Evolutionary conservation across 2,888 invertebrate genomes (phyloP), one percentile per base, ranked within the genome.

Genomic region (Tubulanus polymorphus): DNA sequence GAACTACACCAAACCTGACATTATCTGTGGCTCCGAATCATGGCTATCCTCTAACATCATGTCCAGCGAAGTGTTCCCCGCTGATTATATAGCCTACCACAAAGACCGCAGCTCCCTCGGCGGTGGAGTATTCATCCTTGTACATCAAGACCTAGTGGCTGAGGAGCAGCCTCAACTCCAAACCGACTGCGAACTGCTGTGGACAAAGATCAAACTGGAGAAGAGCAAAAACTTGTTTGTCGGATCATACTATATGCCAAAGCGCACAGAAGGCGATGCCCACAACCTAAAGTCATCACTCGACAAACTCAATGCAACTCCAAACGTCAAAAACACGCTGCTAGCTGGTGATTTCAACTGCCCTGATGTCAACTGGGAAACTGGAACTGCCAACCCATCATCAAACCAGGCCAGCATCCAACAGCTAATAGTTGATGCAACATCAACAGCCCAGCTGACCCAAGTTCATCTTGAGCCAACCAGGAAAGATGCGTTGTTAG

Each of bases 311-410:
- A 10, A 25, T 45, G 23, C 6, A n/a, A 45, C 18, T 10, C 45
- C 45, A 8, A 8, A 10, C 10, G n/a, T n/a, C n/a, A 25, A 45
- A 10, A 18, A 45, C n/a, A 45, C 23, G 23, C 10, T 45, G 10
- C n/a, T 45, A 8, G 45, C 23, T 10, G 45, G 45, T 45, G 45
- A 45, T n/a, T 20, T 45, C 20, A 45, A 45, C 45, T n/a, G 18
- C 20, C 45, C 45, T 20, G 45, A 25, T n/a, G 23, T 45, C n/a
- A 25, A 45, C 45, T 45, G 45, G 45, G 20, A 45, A 45, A 45
- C 18, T 8, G n/a, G 8, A 18, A 12, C 45, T n/a, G 45, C 23
- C n/a, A 45, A 45, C 18, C n/a, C 45, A 45, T n/a, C 10, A 12
- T 12, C 45, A 8, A 18, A 45, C 18, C 20, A 45, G 23, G 20